Conservation (phyloP, 1,140 invertebrate species). For the Dolichoris vasculosae region DNA sequence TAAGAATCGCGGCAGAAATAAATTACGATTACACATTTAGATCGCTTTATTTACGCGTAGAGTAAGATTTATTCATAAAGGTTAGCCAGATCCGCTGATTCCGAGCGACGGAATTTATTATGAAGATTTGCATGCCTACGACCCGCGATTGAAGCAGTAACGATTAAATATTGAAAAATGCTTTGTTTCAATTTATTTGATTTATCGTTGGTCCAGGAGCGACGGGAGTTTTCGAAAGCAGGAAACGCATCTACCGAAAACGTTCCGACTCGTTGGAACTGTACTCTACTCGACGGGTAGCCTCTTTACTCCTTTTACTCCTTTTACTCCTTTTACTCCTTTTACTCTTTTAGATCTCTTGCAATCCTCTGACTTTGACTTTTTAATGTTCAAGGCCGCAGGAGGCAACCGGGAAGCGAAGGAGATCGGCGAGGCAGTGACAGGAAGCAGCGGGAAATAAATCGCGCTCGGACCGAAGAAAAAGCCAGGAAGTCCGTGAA, state of each 20-base stretch:
- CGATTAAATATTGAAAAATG: too few species aligned
- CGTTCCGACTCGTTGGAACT: too few species aligned
- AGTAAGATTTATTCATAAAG: background rate
- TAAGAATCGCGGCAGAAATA: background rate
- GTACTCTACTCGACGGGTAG: too few species aligned
- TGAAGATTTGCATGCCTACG: background rate
- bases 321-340: too few species aligned
- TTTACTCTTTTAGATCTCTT: too few species aligned
- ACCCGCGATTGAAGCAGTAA: background rate
- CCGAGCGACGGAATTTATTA: background rate
- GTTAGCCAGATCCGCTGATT: background rate
- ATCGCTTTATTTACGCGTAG: background rate
- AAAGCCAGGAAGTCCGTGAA: background rate
- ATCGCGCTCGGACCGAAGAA: background rate
- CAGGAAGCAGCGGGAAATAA: background rate
- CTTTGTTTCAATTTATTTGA: background rate
- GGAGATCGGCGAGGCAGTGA: background rate
- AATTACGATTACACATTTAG: background rate
- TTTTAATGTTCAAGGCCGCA: conserved; percentile 1
- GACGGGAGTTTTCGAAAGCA: too few species aligned
- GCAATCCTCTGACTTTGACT: background rate
- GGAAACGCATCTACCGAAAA: too few species aligned
- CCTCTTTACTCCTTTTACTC: too few species aligned
- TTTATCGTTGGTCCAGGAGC: too few species aligned
- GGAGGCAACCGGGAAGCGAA: background rate